Percentiles rank a stretch among this genome's conserved stretches.
phyloP scores from a whole-genome alignment of 2,888 invertebrate genomes.

The Hipparchia sbordonii region DNA sequence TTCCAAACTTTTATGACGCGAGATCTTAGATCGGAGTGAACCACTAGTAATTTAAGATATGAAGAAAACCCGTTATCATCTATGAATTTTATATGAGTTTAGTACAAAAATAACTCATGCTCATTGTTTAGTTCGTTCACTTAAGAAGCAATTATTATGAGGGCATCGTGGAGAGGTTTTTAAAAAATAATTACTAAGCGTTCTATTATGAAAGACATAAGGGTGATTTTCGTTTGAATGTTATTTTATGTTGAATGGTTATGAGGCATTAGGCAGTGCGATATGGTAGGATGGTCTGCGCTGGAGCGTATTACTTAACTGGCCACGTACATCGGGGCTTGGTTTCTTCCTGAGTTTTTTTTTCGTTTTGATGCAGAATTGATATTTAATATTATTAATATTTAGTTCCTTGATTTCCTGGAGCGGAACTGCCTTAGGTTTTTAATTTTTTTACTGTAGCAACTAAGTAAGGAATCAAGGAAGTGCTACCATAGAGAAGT shows the following conservation, averaged over 20 bases:
- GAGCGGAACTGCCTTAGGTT: slow-evolving; percentile 36
- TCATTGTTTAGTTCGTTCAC: slow-evolving; percentile 70
- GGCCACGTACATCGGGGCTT: slow-evolving; percentile 35
- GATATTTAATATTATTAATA: slow-evolving; percentile 39
- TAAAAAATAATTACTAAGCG: slow-evolving; percentile 40
- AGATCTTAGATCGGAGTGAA: too few relatives aligned
- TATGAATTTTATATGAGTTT: slow-evolving; percentile 32
- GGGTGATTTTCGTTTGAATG: slow-evolving; percentile 34
- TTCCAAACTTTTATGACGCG: too few relatives aligned
- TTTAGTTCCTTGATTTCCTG: slow-evolving; percentile 27
- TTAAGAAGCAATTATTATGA: slow-evolving; percentile 65
- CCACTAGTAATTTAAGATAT: background rate
- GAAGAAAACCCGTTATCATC: slow-evolving; percentile 21
- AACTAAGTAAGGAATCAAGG: slow-evolving; percentile 27
- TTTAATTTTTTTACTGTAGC: slow-evolving; percentile 14
- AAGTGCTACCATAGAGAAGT: background rate
- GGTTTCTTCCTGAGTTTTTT: slow-evolving; percentile 64
- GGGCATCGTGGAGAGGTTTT: slow-evolving; percentile 47
- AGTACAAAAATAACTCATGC: slow-evolving; percentile 50
- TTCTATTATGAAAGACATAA: slow-evolving; percentile 33
- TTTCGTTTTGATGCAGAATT: slow-evolving; percentile 40
- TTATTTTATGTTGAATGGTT: slow-evolving; percentile 45
- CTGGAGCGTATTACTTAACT: slow-evolving; percentile 58
- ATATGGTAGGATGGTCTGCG: slow-evolving; percentile 73
- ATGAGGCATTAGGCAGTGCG: slow-evolving; percentile 62